A percentile compares a stretch with the other conserved stretches of the same genome.
phyloP scores from a whole-genome alignment of 2,888 invertebrate genomes.

The Matsumyia berberina region DNA sequence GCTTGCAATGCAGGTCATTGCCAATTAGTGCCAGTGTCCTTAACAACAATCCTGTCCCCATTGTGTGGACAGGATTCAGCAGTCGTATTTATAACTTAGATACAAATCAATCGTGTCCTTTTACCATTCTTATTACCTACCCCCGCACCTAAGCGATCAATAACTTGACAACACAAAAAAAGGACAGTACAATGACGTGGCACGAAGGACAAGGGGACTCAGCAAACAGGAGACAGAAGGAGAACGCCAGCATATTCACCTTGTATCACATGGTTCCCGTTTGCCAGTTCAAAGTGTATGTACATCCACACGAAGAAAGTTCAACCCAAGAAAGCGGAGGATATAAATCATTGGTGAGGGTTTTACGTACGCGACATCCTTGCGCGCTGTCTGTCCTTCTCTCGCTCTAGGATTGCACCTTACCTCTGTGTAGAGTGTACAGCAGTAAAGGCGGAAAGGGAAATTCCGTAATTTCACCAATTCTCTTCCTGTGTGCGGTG shows the following conservation, averaged over 20 bases:
- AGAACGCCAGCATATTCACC: conserved; percentile 61
- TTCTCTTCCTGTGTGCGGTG: conserved; percentile 23
- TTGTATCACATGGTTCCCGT: conserved; percentile 33
- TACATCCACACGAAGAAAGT: conserved; percentile 53
- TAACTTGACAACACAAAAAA: conserved; percentile 56
- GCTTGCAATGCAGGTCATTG: conserved; percentile 19
- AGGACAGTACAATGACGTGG: conserved; percentile 24
- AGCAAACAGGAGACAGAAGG: not conserved
- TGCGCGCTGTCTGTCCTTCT: conserved; percentile 6
- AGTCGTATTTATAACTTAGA: conserved; percentile 22
- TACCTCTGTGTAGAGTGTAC: not conserved
- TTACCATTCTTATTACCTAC: conserved; percentile 21
- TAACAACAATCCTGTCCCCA: conserved; percentile 11
- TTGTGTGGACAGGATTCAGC: not conserved
- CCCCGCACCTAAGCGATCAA: conserved; percentile 39
- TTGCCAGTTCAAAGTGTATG: conserved; percentile 54
- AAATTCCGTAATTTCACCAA: conserved; percentile 68
- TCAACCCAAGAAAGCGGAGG: conserved; percentile 66
- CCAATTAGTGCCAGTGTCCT: conserved; percentile 13
- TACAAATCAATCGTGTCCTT: conserved; percentile 35
- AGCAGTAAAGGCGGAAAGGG: conserved; percentile 33
- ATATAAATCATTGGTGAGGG: conserved; percentile 72
- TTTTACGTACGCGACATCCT: conserved; percentile 65
- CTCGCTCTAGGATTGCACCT: conserved; percentile 9
- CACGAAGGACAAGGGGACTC: not conserved